Evolutionary conservation across 2,113 vertebrate species (phyloP).

Genomic region (Ameiurus melas): DNA sequence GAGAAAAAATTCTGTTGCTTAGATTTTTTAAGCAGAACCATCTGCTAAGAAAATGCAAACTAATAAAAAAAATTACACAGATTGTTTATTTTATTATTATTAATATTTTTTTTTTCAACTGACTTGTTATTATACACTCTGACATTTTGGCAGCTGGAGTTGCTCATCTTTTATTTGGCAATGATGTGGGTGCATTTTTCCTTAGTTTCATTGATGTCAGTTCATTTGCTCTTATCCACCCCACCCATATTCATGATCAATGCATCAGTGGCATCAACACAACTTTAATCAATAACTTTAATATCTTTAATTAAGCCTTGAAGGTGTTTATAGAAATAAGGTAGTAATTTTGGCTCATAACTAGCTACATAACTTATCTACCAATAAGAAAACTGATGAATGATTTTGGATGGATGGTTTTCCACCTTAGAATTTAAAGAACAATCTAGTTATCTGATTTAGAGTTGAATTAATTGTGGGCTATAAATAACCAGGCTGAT

Average conservation of each 20-base stretch:
- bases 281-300: background rate
- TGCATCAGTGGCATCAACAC: background rate
- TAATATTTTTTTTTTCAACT: background rate
- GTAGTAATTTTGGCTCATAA: background rate
- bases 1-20: background rate
- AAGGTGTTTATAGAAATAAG: background rate
- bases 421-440: background rate
- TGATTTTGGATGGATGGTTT: background rate
- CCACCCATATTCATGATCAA: background rate
- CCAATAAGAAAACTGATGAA: background rate
- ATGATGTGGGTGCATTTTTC: background rate
- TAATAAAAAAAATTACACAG: background rate
- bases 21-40: background rate
- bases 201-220: constrained; percentile 2
- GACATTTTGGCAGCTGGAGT: constrained; percentile 3
- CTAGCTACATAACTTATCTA: background rate
- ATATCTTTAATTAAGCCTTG: background rate
- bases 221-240: background rate
- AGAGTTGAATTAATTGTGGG: background rate
- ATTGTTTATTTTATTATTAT: background rate
- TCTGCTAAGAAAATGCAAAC: background rate
- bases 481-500: background rate
- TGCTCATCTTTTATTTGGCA: constrained; percentile 8
- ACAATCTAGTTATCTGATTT: background rate
- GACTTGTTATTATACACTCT: background rate